Percentiles rank a stretch among this genome's conserved stretches.
Evolutionary conservation across 2,113 vertebrate genomes (phyloP).

Genomic region (Regulus satrapa): DNA sequence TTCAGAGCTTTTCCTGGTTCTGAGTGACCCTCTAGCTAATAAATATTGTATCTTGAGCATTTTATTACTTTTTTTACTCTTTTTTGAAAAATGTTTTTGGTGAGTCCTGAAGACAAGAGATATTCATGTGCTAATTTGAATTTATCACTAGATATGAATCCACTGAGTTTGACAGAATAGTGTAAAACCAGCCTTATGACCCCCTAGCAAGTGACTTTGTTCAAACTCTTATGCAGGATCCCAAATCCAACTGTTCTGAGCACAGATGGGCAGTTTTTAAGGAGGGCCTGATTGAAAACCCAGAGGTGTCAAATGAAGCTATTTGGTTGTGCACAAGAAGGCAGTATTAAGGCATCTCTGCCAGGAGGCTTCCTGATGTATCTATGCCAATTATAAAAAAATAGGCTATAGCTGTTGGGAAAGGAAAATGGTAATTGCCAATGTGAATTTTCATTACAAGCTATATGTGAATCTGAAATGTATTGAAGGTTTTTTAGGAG

Average conservation of each 20-base stretch:
- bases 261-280: not conserved
- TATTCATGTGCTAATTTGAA: not conserved
- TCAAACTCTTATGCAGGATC: not conserved
- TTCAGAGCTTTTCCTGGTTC: not conserved
- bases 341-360: not conserved
- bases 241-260: not conserved
- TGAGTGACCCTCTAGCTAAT: not conserved
- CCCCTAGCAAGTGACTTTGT: not conserved
- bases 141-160: not conserved
- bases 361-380: not conserved
- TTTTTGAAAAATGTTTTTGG: not conserved
- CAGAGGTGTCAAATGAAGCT: not conserved
- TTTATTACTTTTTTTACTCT: not conserved
- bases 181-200: not conserved
- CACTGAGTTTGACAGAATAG: not conserved
- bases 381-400: not conserved
- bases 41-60: not conserved
- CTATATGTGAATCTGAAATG: not conserved
- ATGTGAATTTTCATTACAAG: conserved; percentile 22
- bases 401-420: not conserved
- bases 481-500: not conserved
- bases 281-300: not conserved
- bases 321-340: not conserved
- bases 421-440: not conserved
- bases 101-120: not conserved